Conservation (phyloP, 2,888 invertebrate species). For the Polietes domitor region DNA sequence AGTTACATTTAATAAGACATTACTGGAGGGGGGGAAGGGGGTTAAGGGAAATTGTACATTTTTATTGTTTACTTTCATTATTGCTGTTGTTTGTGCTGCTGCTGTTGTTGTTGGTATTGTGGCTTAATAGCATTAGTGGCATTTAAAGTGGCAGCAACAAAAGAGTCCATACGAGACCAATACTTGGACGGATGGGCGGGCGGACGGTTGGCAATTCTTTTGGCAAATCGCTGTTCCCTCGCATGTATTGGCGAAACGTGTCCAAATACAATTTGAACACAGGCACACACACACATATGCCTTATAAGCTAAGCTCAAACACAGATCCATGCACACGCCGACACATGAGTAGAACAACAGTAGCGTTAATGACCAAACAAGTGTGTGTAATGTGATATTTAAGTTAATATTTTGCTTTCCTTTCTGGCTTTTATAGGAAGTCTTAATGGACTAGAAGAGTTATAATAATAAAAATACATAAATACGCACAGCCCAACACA, state of each 20-base stretch:
- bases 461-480: conserved; percentile 41
- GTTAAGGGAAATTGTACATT: conserved; percentile 38
- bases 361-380: conserved; percentile 62
- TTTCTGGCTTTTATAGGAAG: conserved; percentile 35
- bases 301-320: too few relatives aligned
- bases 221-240: not conserved
- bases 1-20: conserved; percentile 10
- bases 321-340: too few relatives aligned
- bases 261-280: conserved; percentile 56
- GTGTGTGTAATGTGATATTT: conserved; percentile 63
- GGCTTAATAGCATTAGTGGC: conserved; percentile 52
- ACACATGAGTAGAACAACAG: conserved; percentile 27
- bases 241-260: conserved; percentile 56
- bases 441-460: conserved; percentile 54
- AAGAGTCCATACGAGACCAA: not conserved
- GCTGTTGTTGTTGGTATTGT: conserved; percentile 33
- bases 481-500: not conserved
- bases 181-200: conserved; percentile 4
- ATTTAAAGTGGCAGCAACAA: conserved; percentile 43
- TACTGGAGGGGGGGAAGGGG: conserved; percentile 8
- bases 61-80: conserved; percentile 47
- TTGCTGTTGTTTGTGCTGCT: conserved; percentile 38
- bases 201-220: not conserved
- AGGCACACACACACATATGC: not conserved
- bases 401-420: conserved; percentile 59